Evolutionary conservation across 2,797 vertebrate genomes (phyloP).

Genomic region (Poeciliopsis paucimaculata): DNA sequence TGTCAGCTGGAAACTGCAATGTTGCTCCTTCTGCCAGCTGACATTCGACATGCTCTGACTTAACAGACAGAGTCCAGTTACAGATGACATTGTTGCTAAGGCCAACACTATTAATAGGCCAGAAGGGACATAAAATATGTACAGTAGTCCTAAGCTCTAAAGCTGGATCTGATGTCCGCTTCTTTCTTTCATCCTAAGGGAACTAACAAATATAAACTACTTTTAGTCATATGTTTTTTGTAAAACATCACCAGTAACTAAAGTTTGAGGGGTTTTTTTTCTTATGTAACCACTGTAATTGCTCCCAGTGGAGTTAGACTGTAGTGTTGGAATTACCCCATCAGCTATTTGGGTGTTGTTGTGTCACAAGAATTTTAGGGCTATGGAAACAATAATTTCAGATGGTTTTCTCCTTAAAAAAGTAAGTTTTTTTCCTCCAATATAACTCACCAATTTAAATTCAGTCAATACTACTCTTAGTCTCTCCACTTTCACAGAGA

Average conservation of each 20-base stretch:
- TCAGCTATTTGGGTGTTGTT: conserved; percentile 38
- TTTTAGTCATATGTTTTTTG: background rate
- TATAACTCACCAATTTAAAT: background rate
- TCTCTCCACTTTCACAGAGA: background rate
- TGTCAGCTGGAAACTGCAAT: conserved; percentile 76
- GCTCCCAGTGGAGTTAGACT: conserved; percentile 14
- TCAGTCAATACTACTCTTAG: background rate
- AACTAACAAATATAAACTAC: background rate
- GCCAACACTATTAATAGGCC: conserved; percentile 94
- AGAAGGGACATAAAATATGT: conserved; percentile 85
- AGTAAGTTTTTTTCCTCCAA: background rate
- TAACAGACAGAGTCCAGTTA: conserved; percentile 93
- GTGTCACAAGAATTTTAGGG: conserved; percentile 23
- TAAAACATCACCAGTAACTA: background rate
- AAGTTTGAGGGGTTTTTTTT: background rate
- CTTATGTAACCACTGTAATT: conserved; percentile 1
- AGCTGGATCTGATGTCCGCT: conserved; percentile 51
- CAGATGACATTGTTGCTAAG: conserved; percentile 94
- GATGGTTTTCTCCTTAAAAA: background rate
- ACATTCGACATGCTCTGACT: conserved; percentile 89
- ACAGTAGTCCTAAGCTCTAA: conserved; percentile 67
- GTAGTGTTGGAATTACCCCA: conserved; percentile 14
- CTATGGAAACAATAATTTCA: conserved; percentile 1
- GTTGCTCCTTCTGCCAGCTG: conserved; percentile 83
- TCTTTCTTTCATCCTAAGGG: conserved; percentile 8